Evolutionary conservation across 2,888 invertebrate genomes (phyloP).

Genomic region (Stenurella melanura): DNA sequence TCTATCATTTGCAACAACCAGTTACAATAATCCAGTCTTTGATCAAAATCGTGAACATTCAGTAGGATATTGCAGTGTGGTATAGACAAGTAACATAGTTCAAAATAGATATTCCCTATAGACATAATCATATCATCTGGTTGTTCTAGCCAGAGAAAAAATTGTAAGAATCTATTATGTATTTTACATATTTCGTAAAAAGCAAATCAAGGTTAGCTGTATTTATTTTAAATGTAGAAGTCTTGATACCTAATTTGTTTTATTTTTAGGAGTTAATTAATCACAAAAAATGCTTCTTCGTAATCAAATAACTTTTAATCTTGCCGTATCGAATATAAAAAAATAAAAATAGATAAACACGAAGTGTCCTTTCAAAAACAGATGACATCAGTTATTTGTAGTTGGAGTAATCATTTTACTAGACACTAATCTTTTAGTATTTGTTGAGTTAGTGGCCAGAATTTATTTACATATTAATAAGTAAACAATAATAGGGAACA

Average conservation of each 20-base stretch:
- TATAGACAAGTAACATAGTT: too few relatives aligned
- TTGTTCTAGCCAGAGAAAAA: too few relatives aligned
- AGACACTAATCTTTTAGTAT: background rate
- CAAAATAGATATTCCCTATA: too few relatives aligned
- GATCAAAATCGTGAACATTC: too few relatives aligned
- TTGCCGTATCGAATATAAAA: background rate
- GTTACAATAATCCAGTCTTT: too few relatives aligned
- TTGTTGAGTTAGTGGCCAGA: background rate
- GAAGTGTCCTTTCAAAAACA: background rate
- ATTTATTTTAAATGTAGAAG: too few relatives aligned
- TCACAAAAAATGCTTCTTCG: background rate
- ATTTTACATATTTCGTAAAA: too few relatives aligned
- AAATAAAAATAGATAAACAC: background rate
- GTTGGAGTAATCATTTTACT: background rate
- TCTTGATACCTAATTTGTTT: background rate
- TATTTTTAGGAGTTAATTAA: background rate
- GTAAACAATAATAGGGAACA: background rate
- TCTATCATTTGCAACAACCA: too few relatives aligned
- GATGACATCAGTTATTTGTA: background rate
- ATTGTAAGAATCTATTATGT: background rate
- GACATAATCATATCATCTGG: too few relatives aligned
- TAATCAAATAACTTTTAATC: background rate
- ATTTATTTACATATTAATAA: slow-evolving; percentile 3
- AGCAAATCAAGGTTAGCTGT: too few relatives aligned
- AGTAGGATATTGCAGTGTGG: too few relatives aligned